phyloP scores from a whole-genome alignment of 2,888 invertebrate species.

The Pristionchus exspectatus region DNA sequence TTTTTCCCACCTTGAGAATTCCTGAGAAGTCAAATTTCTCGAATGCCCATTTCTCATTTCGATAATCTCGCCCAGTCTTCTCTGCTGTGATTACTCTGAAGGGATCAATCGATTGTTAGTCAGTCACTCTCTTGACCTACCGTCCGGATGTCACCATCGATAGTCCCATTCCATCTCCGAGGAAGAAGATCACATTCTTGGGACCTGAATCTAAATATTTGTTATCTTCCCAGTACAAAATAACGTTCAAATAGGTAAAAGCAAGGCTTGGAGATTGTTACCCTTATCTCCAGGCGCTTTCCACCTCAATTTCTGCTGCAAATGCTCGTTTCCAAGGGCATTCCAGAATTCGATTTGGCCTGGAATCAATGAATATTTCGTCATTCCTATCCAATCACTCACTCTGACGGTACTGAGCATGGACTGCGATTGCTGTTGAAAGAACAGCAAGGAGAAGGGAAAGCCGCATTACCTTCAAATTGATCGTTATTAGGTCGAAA shows the following conservation, averaged over 20 bases:
- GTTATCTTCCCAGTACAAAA: too few relatives aligned
- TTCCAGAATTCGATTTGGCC: conserved; percentile 52
- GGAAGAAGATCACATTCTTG: conserved; percentile 54
- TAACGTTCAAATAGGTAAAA: too few relatives aligned
- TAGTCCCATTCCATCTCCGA: conserved; percentile 55
- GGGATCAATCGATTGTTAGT: not conserved
- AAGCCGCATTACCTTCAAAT: conserved; percentile 14
- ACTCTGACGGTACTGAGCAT: conserved; percentile 37
- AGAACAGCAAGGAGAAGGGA: not conserved
- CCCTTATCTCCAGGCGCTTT: conserved; percentile 22
- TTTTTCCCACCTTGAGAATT: conserved; percentile 40
- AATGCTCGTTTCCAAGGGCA: conserved; percentile 13
- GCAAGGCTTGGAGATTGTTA: not conserved
- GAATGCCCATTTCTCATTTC: conserved; percentile 45
- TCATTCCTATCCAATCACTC: not conserved
- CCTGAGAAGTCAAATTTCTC: conserved; percentile 56
- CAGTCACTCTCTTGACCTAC: not conserved
- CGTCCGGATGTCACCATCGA: conserved; percentile 54
- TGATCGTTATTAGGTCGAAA: not conserved
- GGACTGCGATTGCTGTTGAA: not conserved
- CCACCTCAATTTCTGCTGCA: conserved; percentile 45
- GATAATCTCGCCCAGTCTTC: conserved; percentile 1
- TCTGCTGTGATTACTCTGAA: conserved; percentile 47
- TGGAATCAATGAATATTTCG: not conserved
- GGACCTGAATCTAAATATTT: conserved; percentile 35